Evolutionary conservation across 2,113 vertebrate genomes (phyloP), one percentile per base, ranked within the genome.

Genomic region (Callopanchax toddi): DNA sequence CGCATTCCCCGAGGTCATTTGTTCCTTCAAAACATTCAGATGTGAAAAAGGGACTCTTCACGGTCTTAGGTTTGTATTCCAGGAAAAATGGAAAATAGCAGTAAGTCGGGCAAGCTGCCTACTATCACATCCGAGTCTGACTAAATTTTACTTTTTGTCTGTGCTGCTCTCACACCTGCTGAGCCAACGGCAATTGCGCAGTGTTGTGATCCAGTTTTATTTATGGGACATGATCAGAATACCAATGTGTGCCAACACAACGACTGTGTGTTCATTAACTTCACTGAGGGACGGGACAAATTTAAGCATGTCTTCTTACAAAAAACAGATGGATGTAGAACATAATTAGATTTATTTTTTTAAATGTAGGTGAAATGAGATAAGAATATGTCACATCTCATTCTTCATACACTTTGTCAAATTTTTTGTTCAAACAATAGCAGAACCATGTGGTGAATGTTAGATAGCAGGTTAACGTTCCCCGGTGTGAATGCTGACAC

Each of bases 181-280:
- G 48, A 52, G 22, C 17, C 25, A 53, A 2, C 26, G 39, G 10
- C 22, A 18, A 42, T 8, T 7, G 2, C 13, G 26, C 22, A 56
- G 23, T 17, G 37, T 25, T 56, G 15, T 56, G 21, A 42, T 58
- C 10, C 17, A 29, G 23, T 43, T 43, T 11, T 59, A 23, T 45
- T 45, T 11, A 59, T 16, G 12, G 26, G 18, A 53, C 42, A 46
- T 56, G 66, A 65, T 54, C 20, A 49, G 16, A 66, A 40, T 36
- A 16, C 32, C 20, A 55, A 68, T 40, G 43, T 4, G 0, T 16
- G 11, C 7, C 16, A 37, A 37, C 46, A 39, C 46, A 58, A 48
- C 36, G n/a, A 16, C 42, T 52, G n/a, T 15, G 26, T 16, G 7
- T 21, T 44, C 42, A 44, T 44, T 44, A 44, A 2, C n/a, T 44